These are phyloP conservation scores for Bacillus rossius DNA, from an alignment of 1,140 invertebrate species.

Conservation along the genomic window DNA sequence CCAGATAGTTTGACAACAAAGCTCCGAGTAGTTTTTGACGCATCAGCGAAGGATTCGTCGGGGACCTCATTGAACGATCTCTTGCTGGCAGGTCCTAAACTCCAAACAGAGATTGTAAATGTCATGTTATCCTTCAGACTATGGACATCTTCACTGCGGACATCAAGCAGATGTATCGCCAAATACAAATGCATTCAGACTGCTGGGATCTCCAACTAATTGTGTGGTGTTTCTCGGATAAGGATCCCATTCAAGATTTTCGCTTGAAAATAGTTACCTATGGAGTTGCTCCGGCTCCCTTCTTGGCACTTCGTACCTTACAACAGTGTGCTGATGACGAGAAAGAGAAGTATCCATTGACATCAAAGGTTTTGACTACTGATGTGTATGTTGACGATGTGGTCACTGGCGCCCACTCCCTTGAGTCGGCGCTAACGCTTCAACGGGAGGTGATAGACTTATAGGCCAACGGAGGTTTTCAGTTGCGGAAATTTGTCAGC, in stretches of 20 bases:
- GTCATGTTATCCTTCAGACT: conserved; percentile 40
- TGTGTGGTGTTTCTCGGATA: conserved; percentile 34
- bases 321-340: conserved; percentile 21
- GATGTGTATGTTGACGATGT: conserved; percentile 46
- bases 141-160: conserved; percentile 39
- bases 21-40: conserved; percentile 39
- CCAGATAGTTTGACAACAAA: conserved; percentile 30
- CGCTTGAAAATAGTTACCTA: conserved; percentile 29
- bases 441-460: conserved; percentile 4
- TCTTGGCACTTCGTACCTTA: conserved; percentile 9
- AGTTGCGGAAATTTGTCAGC: conserved; percentile 3
- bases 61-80: conserved; percentile 39
- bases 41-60: conserved; percentile 30
- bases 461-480: background rate
- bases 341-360: conserved; percentile 22
- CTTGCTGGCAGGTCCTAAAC: conserved; percentile 36
- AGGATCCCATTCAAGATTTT: conserved; percentile 25
- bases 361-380: conserved; percentile 24
- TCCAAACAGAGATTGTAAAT: conserved; percentile 39
- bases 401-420: conserved; percentile 28
- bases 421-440: conserved; percentile 5
- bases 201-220: conserved; percentile 38
- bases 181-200: conserved; percentile 32
- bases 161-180: conserved; percentile 40
- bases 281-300: conserved; percentile 19